Evolutionary conservation across 2,113 vertebrate genomes (phyloP).

Genomic region (Atractosteus spatula): DNA sequence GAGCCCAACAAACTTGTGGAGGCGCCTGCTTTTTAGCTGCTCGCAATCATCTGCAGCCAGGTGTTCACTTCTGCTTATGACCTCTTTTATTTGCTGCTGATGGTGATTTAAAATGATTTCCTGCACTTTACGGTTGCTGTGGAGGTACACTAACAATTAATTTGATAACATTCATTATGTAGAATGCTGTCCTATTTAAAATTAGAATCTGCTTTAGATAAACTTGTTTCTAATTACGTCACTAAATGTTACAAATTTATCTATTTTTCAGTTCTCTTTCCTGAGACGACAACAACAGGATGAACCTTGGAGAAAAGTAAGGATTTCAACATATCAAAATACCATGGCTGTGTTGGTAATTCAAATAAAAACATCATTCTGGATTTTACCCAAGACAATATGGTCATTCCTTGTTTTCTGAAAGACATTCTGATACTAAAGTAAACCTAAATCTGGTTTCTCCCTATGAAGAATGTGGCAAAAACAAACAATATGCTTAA

Average conservation of each 20-base stretch:
- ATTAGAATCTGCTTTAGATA: not conserved
- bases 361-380: not conserved
- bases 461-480: no score
- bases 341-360: no score
- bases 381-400: no score
- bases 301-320: slow-evolving; percentile 84
- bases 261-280: slow-evolving; percentile 76
- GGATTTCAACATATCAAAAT: slow-evolving; percentile 21
- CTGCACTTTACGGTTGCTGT: not conserved
- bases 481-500: no score
- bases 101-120: not conserved
- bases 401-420: no score
- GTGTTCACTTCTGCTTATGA: not conserved
- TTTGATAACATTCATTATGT: not conserved
- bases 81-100: not conserved
- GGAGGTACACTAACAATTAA: not conserved
- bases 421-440: no score
- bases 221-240: no score
- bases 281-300: slow-evolving; percentile 85
- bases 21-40: no score
- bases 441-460: no score
- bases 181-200: not conserved
- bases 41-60: no score
- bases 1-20: no score
- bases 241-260: not conserved